phyloP scores from a whole-genome alignment of 2,113 vertebrate species.

The Sinocyclocheilus anophthalmus region DNA sequence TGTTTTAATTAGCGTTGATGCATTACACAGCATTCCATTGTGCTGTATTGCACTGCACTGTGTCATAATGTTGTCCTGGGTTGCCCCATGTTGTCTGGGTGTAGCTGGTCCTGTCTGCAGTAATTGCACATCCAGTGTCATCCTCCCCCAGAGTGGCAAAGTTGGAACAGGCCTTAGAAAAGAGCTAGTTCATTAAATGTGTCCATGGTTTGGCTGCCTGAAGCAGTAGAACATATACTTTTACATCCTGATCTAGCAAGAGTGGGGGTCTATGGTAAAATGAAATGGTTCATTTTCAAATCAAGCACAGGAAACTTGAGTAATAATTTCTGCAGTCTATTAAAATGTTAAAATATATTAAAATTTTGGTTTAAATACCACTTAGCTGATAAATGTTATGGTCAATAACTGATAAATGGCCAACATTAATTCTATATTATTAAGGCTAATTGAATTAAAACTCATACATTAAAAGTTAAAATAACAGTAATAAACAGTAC shows the following conservation, averaged over 20 bases:
- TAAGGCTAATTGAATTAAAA: too few species aligned
- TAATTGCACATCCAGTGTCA: conserved; percentile 57
- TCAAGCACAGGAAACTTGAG: background rate
- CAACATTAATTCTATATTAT: too few species aligned
- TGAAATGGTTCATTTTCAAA: background rate
- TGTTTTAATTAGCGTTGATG: conserved; percentile 27
- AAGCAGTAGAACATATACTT: background rate
- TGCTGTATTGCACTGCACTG: conserved; percentile 4
- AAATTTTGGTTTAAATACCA: too few species aligned
- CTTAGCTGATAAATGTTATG: too few species aligned
- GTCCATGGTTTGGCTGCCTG: conserved; percentile 25
- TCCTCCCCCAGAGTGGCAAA: conserved; percentile 54
- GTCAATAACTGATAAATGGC: too few species aligned
- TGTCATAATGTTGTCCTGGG: conserved; percentile 25
- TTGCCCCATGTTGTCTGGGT: conserved; percentile 30
- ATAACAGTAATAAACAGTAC: too few species aligned
- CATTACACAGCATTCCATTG: conserved; percentile 35
- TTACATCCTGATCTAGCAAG: background rate
- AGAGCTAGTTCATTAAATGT: conserved; percentile 55
- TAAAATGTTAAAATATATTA: too few species aligned
- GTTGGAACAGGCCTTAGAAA: conserved; percentile 46
- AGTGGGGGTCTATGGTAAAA: background rate
- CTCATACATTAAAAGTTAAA: too few species aligned
- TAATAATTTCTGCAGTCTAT: too few species aligned
- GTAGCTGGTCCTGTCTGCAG: conserved; percentile 47